Evolutionary conservation across 1,140 invertebrate species (phyloP).

Genomic region (Pogonognathellus flavescens): DNA sequence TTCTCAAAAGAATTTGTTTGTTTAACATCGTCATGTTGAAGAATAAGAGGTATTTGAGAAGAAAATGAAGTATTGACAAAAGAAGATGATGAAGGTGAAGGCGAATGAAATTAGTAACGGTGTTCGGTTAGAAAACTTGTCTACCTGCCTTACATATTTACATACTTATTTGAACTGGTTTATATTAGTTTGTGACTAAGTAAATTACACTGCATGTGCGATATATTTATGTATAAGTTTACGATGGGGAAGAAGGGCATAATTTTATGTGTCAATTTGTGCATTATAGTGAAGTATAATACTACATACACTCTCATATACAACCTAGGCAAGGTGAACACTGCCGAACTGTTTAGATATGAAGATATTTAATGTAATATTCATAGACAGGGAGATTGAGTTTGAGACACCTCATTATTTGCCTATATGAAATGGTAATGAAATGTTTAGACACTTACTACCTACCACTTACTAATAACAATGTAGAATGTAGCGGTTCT

Average conservation of each 20-base stretch:
- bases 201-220: too few relatives aligned
- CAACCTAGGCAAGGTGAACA: too few relatives aligned
- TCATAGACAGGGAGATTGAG: slow-evolving; percentile 25
- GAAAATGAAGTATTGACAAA: too few relatives aligned
- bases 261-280: slow-evolving; percentile 6
- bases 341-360: too few relatives aligned
- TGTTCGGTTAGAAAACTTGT: neutral
- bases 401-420: neutral
- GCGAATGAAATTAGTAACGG: neutral
- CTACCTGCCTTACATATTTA: too few relatives aligned
- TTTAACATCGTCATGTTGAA: neutral
- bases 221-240: too few relatives aligned
- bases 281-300: neutral
- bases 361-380: slow-evolving; percentile 14
- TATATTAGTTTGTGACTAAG: too few relatives aligned
- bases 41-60: neutral
- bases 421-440: slow-evolving; percentile 22
- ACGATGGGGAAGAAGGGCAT: neutral
- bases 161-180: neutral
- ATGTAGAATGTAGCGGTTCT: slow-evolving; percentile 30
- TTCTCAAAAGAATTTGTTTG: neutral
- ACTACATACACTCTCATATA: too few relatives aligned
- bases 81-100: neutral
- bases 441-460: too few relatives aligned
- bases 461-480: neutral